phyloP scores from a whole-genome alignment of 2,888 invertebrate species.

The Agrochola lota region DNA sequence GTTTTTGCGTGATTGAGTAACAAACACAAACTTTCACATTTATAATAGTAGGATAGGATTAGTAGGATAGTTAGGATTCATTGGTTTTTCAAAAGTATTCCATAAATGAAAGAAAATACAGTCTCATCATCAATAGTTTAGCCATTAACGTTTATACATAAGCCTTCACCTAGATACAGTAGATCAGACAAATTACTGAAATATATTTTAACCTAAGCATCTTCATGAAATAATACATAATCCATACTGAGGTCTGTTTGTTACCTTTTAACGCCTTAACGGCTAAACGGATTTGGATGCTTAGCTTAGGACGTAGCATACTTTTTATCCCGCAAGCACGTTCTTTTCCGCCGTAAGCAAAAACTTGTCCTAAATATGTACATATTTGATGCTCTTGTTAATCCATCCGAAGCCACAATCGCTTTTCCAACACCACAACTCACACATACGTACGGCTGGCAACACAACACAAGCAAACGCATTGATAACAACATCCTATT shows the following conservation, averaged over 20 bases:
- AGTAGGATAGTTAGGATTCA: no score
- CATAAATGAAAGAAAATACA: neutral
- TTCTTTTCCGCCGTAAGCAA: neutral
- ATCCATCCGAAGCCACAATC: slow-evolving; percentile 12
- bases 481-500: slow-evolving; percentile 38
- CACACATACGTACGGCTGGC: neutral
- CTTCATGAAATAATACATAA: neutral
- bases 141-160: neutral
- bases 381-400: neutral
- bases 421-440: neutral
- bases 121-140: neutral
- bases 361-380: neutral
- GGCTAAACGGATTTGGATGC: neutral
- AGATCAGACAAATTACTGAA: neutral
- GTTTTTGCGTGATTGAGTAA: no score
- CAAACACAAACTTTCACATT: no score
- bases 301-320: no score
- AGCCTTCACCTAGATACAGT: neutral
- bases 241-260: neutral
- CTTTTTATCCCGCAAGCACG: neutral
- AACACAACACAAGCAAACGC: slow-evolving; percentile 19
- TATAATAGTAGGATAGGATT: no score
- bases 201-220: neutral
- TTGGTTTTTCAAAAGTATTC: neutral
- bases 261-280: neutral